phyloP scores from a whole-genome alignment of 2,888 invertebrate species.

The Heteropelma amictum region DNA sequence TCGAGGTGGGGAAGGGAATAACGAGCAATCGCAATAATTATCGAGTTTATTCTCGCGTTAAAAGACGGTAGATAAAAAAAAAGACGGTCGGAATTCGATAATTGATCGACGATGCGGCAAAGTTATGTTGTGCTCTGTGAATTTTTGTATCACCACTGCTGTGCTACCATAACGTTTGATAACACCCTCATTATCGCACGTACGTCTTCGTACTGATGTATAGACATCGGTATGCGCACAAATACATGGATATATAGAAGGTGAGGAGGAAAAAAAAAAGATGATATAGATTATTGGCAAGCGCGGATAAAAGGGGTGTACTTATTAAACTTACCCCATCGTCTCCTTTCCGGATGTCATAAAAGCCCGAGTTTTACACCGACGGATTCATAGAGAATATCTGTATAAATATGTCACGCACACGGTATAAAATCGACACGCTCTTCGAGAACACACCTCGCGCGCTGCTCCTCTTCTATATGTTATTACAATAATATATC shows the following conservation, averaged over 20 bases:
- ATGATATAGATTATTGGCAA: neutral
- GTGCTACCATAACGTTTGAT: constrained; percentile 20
- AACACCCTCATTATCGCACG: constrained; percentile 25
- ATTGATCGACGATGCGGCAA: constrained; percentile 25
- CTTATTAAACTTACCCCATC: constrained; percentile 84
- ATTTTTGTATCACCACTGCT: constrained; percentile 3
- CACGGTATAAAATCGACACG: constrained; percentile 49
- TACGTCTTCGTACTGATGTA: neutral
- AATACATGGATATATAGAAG: constrained; percentile 3
- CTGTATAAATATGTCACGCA: too few species aligned
- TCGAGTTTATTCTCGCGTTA: too few species aligned
- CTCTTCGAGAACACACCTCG: constrained; percentile 39
- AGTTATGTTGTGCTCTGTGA: too few species aligned
- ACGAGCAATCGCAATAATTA: neutral
- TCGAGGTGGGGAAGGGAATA: too few species aligned
- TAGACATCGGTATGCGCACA: constrained; percentile 4
- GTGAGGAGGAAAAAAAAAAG: neutral
- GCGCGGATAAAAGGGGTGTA: neutral
- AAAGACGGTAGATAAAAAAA: neutral
- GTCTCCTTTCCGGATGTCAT: constrained; percentile 91
- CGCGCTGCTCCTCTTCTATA: constrained; percentile 9
- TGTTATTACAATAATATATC: too few species aligned
- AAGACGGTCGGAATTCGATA: constrained; percentile 18
- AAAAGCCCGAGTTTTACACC: constrained; percentile 68
- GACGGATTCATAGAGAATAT: constrained; percentile 66